Base-by-base conservation (phyloP, 1,140 invertebrate species). In the Mylabris phalerata region DNA sequence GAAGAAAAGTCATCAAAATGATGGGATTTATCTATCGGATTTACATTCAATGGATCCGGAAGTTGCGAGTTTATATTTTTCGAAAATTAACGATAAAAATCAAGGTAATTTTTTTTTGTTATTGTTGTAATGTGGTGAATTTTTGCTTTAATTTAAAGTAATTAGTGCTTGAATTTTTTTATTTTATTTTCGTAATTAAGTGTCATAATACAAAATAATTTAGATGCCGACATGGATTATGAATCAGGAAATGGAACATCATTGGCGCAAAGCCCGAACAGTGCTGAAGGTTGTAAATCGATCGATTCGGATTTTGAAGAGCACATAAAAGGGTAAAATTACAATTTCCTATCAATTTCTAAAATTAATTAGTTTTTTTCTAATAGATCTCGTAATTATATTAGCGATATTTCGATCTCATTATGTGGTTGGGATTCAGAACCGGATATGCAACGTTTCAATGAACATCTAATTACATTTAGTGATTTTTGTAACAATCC, bases 161-260 rank as follows among this genome's bases (percentile, higher is more conserved):
- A 27, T 11, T 54, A 45, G 45, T 5, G 25, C 19, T 47, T 32
- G 27, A 49, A 47, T 57, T 25, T 47, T 1, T 19, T 19, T 61
- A 41, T 44, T 43, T 63, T 61, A 39, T 61, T 54, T 56, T 61
- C 57, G 32, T 60, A 63, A 63, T 64, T 69, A 61, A 64, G 66
- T 73, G 68, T 69, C 62, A 64, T 66, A 61, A 61, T 60, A 55
- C 7, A 54, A 58, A 65, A 64, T 65, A 67, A 69, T 71, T 67
- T 64, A 75, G 73, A 75, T 69, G 82, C 83, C 27, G 93, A 97
- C 72, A 93, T 95, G 71, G 95, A 98, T 78, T 87, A 87, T 50
- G 94, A 98, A 77, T 96, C 93, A 48, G 95, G 95, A 43, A 93
- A 93, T 71, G 95, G 95, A 4, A 87, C 92, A 7, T 97, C 93